A percentile compares a stretch with the other conserved stretches of the same genome.
Evolutionary conservation across 2,888 invertebrate species (phyloP).

Genomic region (Nomada ruficornis): DNA sequence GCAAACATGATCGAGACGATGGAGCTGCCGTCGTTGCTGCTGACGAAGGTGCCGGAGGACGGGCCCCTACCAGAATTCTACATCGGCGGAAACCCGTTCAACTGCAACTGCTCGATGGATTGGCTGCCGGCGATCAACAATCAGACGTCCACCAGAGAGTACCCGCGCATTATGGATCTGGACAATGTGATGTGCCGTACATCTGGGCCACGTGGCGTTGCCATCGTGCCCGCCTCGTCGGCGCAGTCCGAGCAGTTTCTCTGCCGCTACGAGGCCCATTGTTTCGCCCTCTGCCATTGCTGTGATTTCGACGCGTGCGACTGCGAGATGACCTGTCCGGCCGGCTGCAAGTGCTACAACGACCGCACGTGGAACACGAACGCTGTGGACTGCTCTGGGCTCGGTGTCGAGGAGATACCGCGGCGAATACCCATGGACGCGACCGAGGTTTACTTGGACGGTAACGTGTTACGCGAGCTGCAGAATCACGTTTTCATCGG

Average conservation of each 20-base stretch:
- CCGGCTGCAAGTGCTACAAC: slow-evolving; percentile 97
- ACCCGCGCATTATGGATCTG: slow-evolving; percentile 95
- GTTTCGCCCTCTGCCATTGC: slow-evolving; percentile 97
- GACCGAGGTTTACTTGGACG: slow-evolving; percentile 96
- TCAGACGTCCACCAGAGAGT: slow-evolving; percentile 92
- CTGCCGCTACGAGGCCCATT: slow-evolving; percentile 96
- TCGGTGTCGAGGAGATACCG: slow-evolving; percentile 91
- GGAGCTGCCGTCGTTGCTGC: slow-evolving; percentile 92
- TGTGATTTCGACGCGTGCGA: slow-evolving; percentile 98
- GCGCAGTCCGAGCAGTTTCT: slow-evolving; percentile 94
- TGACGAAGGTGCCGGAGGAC: slow-evolving; percentile 90
- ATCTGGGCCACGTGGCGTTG: slow-evolving; percentile 92
- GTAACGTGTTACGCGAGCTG: slow-evolving; percentile 93
- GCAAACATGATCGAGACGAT: slow-evolving; percentile 93
- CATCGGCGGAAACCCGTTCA: slow-evolving; percentile 96
- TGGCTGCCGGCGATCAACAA: slow-evolving; percentile 96
- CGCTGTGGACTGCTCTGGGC: slow-evolving; percentile 95
- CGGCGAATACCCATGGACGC: slow-evolving; percentile 96
- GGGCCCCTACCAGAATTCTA: slow-evolving; percentile 94
- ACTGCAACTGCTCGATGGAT: slow-evolving; percentile 98
- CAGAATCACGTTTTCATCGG: slow-evolving; percentile 96
- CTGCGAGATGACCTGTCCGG: slow-evolving; percentile 98
- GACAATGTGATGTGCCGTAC: slow-evolving; percentile 95
- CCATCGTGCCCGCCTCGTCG: slow-evolving; percentile 91
- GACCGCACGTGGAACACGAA: slow-evolving; percentile 97